phyloP scores from a whole-genome alignment of 2,113 vertebrate genomes.

The Notarius quadriscutis region DNA sequence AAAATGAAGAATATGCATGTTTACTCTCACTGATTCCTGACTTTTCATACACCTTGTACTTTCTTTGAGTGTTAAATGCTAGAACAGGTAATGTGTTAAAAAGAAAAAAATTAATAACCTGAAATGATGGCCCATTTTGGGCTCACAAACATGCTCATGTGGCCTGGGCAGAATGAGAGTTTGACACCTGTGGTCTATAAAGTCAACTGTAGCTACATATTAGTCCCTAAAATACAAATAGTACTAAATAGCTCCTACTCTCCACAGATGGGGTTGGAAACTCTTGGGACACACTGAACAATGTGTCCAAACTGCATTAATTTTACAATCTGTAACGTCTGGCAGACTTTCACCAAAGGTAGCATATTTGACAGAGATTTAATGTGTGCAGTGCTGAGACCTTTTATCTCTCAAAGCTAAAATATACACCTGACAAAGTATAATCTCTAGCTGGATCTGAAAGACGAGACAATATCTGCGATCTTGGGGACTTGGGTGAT shows the following conservation, averaged over 20 bases:
- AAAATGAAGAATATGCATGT: neutral
- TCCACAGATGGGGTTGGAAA: neutral
- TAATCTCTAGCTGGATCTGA: slow-evolving; percentile 4
- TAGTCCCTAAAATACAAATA: neutral
- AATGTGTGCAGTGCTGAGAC: neutral
- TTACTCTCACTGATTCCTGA: neutral
- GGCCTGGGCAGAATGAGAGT: neutral
- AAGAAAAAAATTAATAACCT: neutral
- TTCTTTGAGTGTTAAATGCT: neutral
- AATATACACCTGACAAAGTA: slow-evolving; percentile 6
- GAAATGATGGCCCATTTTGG: neutral
- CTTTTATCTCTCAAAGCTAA: slow-evolving; percentile 13
- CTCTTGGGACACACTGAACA: neutral
- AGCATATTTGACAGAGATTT: slow-evolving; percentile 10
- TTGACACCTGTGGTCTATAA: neutral
- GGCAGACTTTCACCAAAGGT: slow-evolving; percentile 6
- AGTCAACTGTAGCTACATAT: neutral
- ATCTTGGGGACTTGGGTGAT: slow-evolving; percentile 7
- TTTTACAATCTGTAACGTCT: slow-evolving; percentile 5
- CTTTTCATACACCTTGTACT: neutral
- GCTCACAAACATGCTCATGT: neutral
- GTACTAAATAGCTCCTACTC: neutral
- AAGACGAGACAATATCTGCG: slow-evolving; percentile 12
- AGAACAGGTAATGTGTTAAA: neutral
- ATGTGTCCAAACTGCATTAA: slow-evolving; percentile 22